Evolutionary conservation across 2,797 vertebrate genomes (phyloP).

Genomic region (Chromobotia macracanthus): DNA sequence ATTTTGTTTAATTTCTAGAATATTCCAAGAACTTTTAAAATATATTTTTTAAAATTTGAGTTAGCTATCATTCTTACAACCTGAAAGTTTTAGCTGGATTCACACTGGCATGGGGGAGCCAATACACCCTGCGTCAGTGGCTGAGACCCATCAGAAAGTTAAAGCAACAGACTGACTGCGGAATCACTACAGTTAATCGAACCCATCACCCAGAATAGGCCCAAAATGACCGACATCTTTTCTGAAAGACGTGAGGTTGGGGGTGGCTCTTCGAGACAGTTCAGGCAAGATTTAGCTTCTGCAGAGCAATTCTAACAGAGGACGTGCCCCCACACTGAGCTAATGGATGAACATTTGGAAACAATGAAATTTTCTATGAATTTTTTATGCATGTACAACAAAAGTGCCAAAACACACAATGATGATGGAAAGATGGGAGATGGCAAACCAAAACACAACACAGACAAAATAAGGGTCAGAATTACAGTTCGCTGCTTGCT

Average conservation of each 20-base stretch:
- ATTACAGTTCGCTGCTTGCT: not conserved
- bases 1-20: no score
- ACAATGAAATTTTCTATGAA: not conserved
- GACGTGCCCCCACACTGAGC: slow-evolving; percentile 21
- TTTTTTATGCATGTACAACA: slow-evolving; percentile 19
- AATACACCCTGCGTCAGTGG: no score
- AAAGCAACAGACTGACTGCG: slow-evolving; percentile 54
- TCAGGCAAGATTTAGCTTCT: slow-evolving; percentile 17
- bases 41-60: no score
- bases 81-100: not conserved
- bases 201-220: slow-evolving; percentile 52
- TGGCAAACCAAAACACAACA: slow-evolving; percentile 1
- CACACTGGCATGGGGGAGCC: slow-evolving; percentile 3
- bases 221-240: slow-evolving; percentile 44
- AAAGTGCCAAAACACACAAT: slow-evolving; percentile 26
- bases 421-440: slow-evolving; percentile 11
- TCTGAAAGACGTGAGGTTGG: slow-evolving; percentile 17
- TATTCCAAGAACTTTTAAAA: no score
- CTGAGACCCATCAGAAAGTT: slow-evolving; percentile 36
- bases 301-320: slow-evolving; percentile 9
- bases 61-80: no score
- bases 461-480: not conserved
- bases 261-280: not conserved
- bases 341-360: slow-evolving; percentile 40
- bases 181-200: slow-evolving; percentile 51